Evolutionary conservation across 2,797 vertebrate species (phyloP).

Genomic region (Clarias fuscus): DNA sequence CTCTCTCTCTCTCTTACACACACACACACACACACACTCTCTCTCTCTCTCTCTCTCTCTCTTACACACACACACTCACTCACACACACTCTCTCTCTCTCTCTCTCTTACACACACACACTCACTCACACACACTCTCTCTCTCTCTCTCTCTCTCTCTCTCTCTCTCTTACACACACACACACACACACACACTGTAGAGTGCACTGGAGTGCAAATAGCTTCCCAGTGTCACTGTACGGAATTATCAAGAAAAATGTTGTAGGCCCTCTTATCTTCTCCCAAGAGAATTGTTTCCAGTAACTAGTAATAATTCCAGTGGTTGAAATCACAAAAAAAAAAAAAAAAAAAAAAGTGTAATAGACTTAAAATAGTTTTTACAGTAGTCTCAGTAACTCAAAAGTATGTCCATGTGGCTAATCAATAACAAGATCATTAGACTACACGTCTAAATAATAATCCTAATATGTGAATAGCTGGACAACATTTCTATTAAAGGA

Average conservation of each 20-base stretch:
- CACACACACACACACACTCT: not conserved
- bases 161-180: not conserved
- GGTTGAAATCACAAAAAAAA: no score
- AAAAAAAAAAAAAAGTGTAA: no score
- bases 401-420: no score
- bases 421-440: no score
- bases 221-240: not conserved
- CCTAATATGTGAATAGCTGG: not conserved
- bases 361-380: no score
- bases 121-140: not conserved
- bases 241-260: not conserved
- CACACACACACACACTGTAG: not conserved
- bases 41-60: no score
- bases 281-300: not conserved
- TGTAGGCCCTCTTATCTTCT: not conserved
- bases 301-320: no score
- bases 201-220: conserved; percentile 9
- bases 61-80: not conserved
- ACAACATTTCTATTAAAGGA: no score
- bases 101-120: not conserved
- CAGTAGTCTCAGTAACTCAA: no score
- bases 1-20: no score
- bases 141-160: no score
- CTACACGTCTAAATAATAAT: not conserved
- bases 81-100: not conserved